These are phyloP conservation scores for Ondatra zibethicus DNA, from an alignment of 2,113 vertebrate genomes.

Conservation along the genomic window DNA sequence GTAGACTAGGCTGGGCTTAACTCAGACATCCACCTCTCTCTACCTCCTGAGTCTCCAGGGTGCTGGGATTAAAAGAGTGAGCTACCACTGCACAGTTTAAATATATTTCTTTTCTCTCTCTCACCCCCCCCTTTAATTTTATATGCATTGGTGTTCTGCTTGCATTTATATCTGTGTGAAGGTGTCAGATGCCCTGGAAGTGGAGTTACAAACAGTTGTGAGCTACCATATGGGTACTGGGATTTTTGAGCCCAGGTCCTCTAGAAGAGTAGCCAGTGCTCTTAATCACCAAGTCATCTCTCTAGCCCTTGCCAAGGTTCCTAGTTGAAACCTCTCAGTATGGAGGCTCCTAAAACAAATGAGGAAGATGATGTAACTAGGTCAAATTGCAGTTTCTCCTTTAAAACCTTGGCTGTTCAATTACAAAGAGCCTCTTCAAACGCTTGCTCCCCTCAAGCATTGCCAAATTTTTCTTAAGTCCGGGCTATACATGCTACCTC, in stretches of 20 bases:
- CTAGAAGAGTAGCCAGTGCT: neutral
- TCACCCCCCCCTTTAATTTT: neutral
- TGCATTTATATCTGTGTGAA: neutral
- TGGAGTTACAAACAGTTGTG: neutral
- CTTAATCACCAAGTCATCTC: neutral
- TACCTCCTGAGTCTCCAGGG: neutral
- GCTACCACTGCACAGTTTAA: neutral
- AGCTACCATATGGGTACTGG: neutral
- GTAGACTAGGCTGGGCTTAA: neutral
- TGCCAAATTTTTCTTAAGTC: conserved; percentile 31
- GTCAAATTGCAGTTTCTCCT: conserved; percentile 39
- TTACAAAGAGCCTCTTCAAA: conserved; percentile 46
- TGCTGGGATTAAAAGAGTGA: neutral
- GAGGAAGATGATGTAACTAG: conserved; percentile 45
- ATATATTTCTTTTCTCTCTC: neutral
- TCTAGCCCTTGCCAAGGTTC: neutral
- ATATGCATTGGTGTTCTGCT: neutral
- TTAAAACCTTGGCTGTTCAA: conserved; percentile 55
- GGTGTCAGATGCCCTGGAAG: neutral
- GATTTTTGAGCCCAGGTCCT: neutral
- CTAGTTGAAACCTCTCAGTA: conserved; percentile 40
- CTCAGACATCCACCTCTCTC: neutral
- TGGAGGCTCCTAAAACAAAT: neutral
- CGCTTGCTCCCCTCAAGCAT: conserved; percentile 21
- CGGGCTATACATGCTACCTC: neutral